phyloP scores from a whole-genome alignment of 2,888 invertebrate species.

The Gymnocheta viridis region DNA sequence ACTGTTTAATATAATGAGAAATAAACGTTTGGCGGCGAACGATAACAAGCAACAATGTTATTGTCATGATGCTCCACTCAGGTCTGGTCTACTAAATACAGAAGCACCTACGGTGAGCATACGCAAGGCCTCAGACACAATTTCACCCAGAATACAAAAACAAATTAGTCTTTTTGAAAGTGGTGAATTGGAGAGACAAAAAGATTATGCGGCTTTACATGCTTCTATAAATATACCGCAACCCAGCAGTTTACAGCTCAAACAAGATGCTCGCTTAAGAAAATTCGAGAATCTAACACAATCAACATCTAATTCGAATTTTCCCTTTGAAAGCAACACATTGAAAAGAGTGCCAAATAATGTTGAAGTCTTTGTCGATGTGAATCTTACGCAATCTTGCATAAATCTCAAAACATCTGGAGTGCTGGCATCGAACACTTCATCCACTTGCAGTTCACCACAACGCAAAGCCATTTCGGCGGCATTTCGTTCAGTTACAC shows the following conservation, averaged over 20 bases:
- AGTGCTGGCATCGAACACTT: slow-evolving; percentile 45
- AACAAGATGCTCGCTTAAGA: slow-evolving; percentile 77
- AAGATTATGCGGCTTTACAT: slow-evolving; percentile 71
- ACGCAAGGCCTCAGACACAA: slow-evolving; percentile 77
- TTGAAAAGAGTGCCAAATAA: slow-evolving; percentile 75
- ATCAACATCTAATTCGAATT: slow-evolving; percentile 80
- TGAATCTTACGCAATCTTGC: slow-evolving; percentile 77
- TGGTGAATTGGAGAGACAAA: slow-evolving; percentile 73
- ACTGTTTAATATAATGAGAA: slow-evolving; percentile 64
- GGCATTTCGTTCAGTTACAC: slow-evolving; percentile 53
- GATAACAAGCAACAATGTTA: slow-evolving; percentile 53
- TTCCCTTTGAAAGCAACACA: slow-evolving; percentile 79
- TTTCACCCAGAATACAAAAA: slow-evolving; percentile 79
- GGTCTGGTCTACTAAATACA: slow-evolving; percentile 63
- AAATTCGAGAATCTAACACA: slow-evolving; percentile 79
- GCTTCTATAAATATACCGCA: slow-evolving; percentile 78
- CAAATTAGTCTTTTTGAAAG: slow-evolving; percentile 80
- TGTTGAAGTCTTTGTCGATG: slow-evolving; percentile 74
- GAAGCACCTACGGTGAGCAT: slow-evolving; percentile 69
- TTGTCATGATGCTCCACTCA: slow-evolving; percentile 53
- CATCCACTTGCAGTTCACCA: slow-evolving; percentile 71
- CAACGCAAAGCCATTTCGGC: slow-evolving; percentile 71
- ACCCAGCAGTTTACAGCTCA: slow-evolving; percentile 74
- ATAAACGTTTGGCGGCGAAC: slow-evolving; percentile 61
- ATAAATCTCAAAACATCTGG: slow-evolving; percentile 76